Percentiles rank a stretch among this genome's conserved stretches.
These are phyloP conservation scores for Perca fluviatilis DNA, from an alignment of 2,113 vertebrate genomes.

Conservation along the genomic window DNA sequence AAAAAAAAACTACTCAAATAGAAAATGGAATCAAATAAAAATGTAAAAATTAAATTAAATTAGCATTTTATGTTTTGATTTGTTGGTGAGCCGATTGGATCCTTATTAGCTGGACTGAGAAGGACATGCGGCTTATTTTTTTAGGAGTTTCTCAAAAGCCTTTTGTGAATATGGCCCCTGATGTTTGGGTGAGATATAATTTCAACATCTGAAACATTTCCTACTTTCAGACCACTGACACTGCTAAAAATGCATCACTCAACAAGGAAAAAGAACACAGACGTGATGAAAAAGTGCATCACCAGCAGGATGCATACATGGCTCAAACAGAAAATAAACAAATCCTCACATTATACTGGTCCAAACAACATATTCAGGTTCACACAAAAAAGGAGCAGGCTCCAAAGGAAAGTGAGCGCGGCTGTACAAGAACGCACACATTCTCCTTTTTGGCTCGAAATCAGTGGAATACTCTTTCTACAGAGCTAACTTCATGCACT, in stretches of 20 bases:
- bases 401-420: neutral
- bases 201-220: neutral
- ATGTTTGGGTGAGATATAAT: neutral
- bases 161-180: neutral
- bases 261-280: neutral
- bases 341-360: neutral
- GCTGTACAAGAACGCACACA: slow-evolving; percentile 5
- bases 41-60: neutral
- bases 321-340: neutral
- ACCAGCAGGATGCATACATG: neutral
- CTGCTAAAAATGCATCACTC: neutral
- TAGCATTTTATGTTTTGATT: neutral
- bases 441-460: no score
- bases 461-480: no score
- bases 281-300: neutral
- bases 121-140: no score
- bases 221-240: neutral
- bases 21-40: neutral
- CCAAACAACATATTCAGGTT: neutral
- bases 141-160: neutral
- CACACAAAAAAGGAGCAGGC: neutral
- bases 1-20: neutral
- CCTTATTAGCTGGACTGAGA: neutral
- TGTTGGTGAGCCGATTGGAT: neutral
- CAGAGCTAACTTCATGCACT: no score